Percentiles rank a stretch among this genome's conserved stretches.
These are phyloP conservation scores for Osedax frankpressi DNA, from an alignment of 2,888 invertebrate species.

Conservation along the genomic window DNA sequence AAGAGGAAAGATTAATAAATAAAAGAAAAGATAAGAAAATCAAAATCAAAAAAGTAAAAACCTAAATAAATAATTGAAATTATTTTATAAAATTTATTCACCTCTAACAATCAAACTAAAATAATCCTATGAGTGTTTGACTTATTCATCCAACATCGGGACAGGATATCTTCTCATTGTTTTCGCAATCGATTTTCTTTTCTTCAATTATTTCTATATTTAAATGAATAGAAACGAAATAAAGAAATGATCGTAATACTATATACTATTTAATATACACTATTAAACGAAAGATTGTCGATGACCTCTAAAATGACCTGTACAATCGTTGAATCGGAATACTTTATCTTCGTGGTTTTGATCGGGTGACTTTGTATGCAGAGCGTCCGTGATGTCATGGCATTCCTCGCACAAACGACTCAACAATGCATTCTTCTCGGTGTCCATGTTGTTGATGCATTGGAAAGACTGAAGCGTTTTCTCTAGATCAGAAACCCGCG, in stretches of 20 bases:
- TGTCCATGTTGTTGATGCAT: not conserved
- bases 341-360: not conserved
- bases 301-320: not conserved
- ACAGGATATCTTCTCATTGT: too few species aligned
- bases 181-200: too few species aligned
- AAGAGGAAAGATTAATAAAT: constrained; percentile 43
- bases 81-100: too few species aligned
- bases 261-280: too few species aligned
- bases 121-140: too few species aligned
- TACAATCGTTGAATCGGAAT: not conserved
- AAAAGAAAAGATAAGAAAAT: constrained; percentile 25
- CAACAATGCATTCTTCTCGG: not conserved
- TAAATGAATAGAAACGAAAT: too few species aligned
- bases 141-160: too few species aligned
- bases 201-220: too few species aligned
- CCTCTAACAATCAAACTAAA: too few species aligned
- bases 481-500: constrained; percentile 68
- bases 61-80: too few species aligned
- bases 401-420: not conserved
- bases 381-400: not conserved
- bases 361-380: not conserved
- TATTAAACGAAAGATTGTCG: not conserved
- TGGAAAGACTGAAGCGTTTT: constrained; percentile 51
- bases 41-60: not conserved
- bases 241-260: too few species aligned